Evolutionary conservation across 1,140 invertebrate genomes (phyloP), one percentile per base, ranked within the genome.

Genomic region (Drosophila kurseongensis): DNA sequence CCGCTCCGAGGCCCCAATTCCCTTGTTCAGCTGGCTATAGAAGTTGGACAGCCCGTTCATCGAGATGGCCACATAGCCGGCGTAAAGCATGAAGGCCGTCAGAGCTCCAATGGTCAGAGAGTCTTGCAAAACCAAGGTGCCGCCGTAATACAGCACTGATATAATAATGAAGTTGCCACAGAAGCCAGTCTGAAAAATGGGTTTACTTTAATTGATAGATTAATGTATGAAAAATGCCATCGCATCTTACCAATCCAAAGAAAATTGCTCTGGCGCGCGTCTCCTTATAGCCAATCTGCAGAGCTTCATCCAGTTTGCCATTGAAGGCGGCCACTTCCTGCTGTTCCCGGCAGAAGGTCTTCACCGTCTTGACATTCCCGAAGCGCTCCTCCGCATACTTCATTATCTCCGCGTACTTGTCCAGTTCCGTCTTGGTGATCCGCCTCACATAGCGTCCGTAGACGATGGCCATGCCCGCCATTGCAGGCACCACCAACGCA

Each of bases 1-100:
- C 52, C 98, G 94, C 2, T 95, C 94, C 23, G 97, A 97, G 1
- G 98, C 98, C 0, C 98, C 98, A 2, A 99, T 92, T 0, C 97
- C 98, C 93, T 97, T 97, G 93, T 98, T 99, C 68, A 99, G 91
- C 91, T 99, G 98, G 0, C 97, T 96, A 90, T 98, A 99, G 92
- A 99, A 99, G 74, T 95, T 96, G 27, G 96, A 96, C 18, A 99
- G 88, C 0, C 97, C 97, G 40, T 95, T 95, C 45, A 99, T 94
- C 9, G 98, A 97, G 14, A 99, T 95, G 4, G 97, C 97, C 36
- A 98, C 96, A 89, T 99, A 99, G 0, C 96, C 97, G 4, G 98
- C 97, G 92, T 99, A 99, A 3, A 99, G 89, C 13, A 99, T 93
- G 92, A 99, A 99, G 0, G 98, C 96, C 0, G 97, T 98, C 13